Evolutionary conservation across 2,888 invertebrate genomes (phyloP).

Genomic region (Halictus ligatus): DNA sequence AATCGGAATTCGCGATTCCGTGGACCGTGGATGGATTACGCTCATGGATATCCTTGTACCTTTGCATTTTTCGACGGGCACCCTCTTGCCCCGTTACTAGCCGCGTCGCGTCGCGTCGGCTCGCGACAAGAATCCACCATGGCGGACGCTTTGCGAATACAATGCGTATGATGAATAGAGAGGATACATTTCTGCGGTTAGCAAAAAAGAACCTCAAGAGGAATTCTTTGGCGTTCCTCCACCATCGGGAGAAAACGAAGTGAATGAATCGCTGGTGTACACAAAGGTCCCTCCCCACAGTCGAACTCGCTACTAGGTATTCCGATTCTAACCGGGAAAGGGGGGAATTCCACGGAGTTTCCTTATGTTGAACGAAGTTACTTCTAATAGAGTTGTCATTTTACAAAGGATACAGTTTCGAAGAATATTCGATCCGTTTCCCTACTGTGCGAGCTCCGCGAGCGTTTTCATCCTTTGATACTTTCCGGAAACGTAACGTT

Average conservation of each 20-base stretch:
- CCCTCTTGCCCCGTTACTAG: constrained; percentile 5
- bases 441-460: background rate
- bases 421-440: constrained; percentile 28
- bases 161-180: constrained; percentile 62
- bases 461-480: constrained; percentile 10
- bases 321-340: constrained; percentile 54
- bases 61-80: constrained; percentile 28
- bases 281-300: constrained; percentile 28
- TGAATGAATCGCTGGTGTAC: constrained; percentile 54
- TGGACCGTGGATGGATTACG: background rate
- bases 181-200: constrained; percentile 56
- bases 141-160: constrained; percentile 40
- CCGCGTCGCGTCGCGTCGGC: background rate
- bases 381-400: constrained; percentile 66
- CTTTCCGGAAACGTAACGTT: background rate
- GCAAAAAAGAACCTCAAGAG: constrained; percentile 46
- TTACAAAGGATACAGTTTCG: constrained; percentile 46
- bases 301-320: constrained; percentile 47
- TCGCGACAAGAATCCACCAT: constrained; percentile 22
- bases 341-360: constrained; percentile 52
- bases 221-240: constrained; percentile 66
- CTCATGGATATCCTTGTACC: background rate
- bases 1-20: background rate
- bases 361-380: constrained; percentile 39
- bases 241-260: constrained; percentile 44